Evolutionary conservation across 1,140 invertebrate species (phyloP).

Genomic region (Charaxes varanes): DNA sequence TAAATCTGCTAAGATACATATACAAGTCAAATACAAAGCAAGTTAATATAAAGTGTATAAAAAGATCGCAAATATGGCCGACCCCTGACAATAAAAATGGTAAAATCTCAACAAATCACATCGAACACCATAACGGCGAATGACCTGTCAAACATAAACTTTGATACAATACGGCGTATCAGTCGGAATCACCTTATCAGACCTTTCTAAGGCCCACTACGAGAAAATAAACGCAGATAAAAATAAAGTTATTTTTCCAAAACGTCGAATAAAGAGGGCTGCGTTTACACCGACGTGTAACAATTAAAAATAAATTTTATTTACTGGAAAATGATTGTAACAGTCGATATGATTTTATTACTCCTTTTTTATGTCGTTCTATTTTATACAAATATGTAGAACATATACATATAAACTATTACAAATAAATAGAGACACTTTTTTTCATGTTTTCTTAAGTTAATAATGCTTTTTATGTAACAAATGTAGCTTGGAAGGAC

Average conservation of each 20-base stretch:
- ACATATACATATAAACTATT: no score
- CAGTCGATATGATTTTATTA: no score
- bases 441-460: no score
- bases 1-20: no score
- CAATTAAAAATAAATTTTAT: no score
- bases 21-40: no score
- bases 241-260: constrained; percentile 63
- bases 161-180: constrained; percentile 37
- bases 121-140: constrained; percentile 27
- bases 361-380: no score
- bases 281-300: constrained; percentile 37
- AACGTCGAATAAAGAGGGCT: constrained; percentile 44
- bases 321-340: no score
- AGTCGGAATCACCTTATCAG: constrained; percentile 43
- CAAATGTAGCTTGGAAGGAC: no score
- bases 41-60: constrained; percentile 5
- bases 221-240: constrained; percentile 52
- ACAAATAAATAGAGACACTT: no score
- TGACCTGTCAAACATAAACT: constrained; percentile 40
- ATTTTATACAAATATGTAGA: no score
- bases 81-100: constrained; percentile 25
- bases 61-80: constrained; percentile 1
- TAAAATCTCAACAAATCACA: constrained; percentile 28
- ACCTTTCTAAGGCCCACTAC: constrained; percentile 28
- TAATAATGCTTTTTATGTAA: no score